Base-by-base conservation (phyloP, 2,797 vertebrate species). In the Eulemur coronatus region DNA sequence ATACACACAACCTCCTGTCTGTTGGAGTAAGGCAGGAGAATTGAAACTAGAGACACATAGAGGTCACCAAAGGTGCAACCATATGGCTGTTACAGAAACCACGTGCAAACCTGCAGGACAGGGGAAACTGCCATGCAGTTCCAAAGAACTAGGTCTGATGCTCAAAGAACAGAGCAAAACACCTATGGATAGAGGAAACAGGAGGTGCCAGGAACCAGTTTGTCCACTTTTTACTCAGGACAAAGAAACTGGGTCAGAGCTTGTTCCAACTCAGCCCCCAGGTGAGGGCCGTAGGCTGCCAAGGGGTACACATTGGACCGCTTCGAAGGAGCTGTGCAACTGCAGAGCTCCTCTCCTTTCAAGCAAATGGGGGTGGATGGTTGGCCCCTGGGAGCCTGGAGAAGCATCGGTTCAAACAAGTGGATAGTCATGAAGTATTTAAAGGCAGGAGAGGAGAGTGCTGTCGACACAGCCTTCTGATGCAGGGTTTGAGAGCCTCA, bases 171-270 rank as follows among this genome's bases (percentile, higher is more conserved):
- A 73, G 52, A 67, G 24, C 11, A 76, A 84, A 90, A 26, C 28
- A 69, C 38, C 59, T 38, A 0, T 0, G 50, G 69, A 22, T 28
- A 52, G 72, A 94, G 22, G 38, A 35, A 95, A 59, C 10, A 41
- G 35, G 46, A 94, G 61, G 50, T 13, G 48, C 61, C n/a, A 17
- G 78, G 57, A 94, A 91, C 41, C 41, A 12, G 26, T 76, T 57
- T 50, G 35, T 48, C 38, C 78, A 46, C 70, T 84, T 95, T 80
- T 76, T 52, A 85, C 57, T 79, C 17, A 38, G 15, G 88, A 87
- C 57, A 14, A 33, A 75, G 78, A 95, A 87, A 87, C 6, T 79
- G 33, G n/a, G 80, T 92, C 75, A 96, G 43, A 94, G 55, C 28
- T 28, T 84, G 24, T 84, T 75, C n/a, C 50, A 90, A 72, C 81